phyloP scores from a whole-genome alignment of 1,140 invertebrate genomes.

The Polypedilum pembai region DNA sequence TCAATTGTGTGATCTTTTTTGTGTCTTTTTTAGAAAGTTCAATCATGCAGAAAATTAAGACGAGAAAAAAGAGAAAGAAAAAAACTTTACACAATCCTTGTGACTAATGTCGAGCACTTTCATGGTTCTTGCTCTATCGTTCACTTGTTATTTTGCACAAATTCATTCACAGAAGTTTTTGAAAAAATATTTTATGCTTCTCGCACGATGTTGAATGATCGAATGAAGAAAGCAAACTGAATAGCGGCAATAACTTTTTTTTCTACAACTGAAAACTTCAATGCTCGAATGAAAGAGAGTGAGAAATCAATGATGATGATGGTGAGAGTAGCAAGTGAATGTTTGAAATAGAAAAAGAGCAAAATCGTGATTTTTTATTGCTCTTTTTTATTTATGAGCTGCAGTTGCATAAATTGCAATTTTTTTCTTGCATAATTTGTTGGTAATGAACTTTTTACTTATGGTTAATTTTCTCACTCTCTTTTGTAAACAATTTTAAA shows the following conservation, averaged over 20 bases:
- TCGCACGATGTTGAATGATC: neutral
- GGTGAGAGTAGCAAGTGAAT: neutral
- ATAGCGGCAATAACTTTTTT: neutral
- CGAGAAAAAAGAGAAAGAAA: no score
- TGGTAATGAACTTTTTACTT: no score
- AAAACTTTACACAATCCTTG: conserved; percentile 21
- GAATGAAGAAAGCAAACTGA: conserved; percentile 17
- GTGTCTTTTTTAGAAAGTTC: neutral
- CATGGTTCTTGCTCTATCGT: neutral
- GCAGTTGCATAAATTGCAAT: no score
- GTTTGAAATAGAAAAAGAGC: neutral
- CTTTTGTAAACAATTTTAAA: no score
- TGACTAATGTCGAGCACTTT: conserved; percentile 1
- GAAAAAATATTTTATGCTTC: neutral
- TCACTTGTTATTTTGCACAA: neutral
- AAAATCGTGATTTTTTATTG: neutral
- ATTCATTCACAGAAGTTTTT: neutral
- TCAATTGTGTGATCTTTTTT: neutral
- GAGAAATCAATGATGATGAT: neutral
- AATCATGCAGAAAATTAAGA: neutral
- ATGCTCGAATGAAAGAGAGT: neutral
- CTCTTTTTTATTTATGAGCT: neutral
- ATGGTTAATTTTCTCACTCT: no score
- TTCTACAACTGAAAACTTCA: neutral
- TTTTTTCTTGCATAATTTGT: no score